phyloP scores from a whole-genome alignment of 2,797 vertebrate species.

The Percopsis omiscomaycus region DNA sequence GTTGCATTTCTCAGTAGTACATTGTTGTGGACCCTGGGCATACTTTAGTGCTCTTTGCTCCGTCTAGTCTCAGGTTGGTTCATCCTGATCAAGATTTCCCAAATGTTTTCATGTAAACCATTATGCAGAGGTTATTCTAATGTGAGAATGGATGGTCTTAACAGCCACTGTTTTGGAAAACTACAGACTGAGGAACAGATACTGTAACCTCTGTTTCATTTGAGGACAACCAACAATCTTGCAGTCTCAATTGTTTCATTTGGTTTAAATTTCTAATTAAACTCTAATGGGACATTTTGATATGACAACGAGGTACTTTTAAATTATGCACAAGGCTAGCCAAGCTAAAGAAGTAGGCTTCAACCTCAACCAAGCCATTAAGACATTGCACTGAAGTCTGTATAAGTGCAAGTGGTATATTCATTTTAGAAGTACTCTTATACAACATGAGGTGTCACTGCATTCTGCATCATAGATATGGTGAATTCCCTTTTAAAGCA shows the following conservation, averaged over 20 bases:
- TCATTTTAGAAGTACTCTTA: conserved; percentile 30
- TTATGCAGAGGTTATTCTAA: too few relatives aligned
- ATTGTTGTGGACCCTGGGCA: conserved; percentile 17
- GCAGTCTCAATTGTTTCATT: conserved; percentile 36
- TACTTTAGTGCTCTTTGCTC: conserved; percentile 54
- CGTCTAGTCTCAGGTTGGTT: conserved; percentile 42
- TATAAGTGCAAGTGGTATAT: conserved; percentile 49
- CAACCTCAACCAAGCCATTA: conserved; percentile 35
- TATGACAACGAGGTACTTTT: conserved; percentile 27
- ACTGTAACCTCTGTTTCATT: conserved; percentile 15
- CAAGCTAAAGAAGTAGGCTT: conserved; percentile 31
- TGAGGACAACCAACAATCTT: conserved; percentile 22
- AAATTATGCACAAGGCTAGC: conserved; percentile 23
- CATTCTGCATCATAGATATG: conserved; percentile 63
- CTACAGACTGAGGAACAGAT: conserved; percentile 48
- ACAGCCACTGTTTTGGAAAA: conserved; percentile 11
- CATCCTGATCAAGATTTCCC: conserved; percentile 10
- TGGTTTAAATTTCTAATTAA: conserved; percentile 27
- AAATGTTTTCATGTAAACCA: too few relatives aligned
- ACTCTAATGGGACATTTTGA: conserved; percentile 28
- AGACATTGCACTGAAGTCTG: conserved; percentile 56
- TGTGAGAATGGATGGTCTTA: too few relatives aligned
- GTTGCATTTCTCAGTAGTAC: conserved; percentile 69
- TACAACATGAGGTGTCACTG: conserved; percentile 60
- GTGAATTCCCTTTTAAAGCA: conserved; percentile 70